Evolutionary conservation across 2,797 vertebrate genomes (phyloP), one percentile per base, ranked within the genome.

Genomic region (Chromobotia macracanthus): DNA sequence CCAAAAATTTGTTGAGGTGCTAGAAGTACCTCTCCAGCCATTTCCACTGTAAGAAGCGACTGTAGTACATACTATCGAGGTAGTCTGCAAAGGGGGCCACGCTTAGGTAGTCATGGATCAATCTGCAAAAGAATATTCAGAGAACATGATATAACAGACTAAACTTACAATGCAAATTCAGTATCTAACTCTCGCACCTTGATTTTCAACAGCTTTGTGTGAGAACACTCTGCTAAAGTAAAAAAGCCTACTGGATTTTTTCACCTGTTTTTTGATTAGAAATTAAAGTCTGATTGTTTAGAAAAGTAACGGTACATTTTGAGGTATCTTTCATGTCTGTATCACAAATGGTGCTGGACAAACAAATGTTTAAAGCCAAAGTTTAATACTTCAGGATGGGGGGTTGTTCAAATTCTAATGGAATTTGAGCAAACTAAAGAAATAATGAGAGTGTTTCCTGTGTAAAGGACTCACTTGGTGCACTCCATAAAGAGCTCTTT

Each of bases 21-120:
- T 66, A 1, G 16, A 31, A 0, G 87, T 92, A 98, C 97, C 96
- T 95, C 92, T 99, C 97, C 84, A 99, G 90, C 94, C 95, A 99
- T 85, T 99, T 99, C 97, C 97, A 99, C 87, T 99, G 97, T 55
- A 99, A 94, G 90, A 99, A 99, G 86, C 97, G 94, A 90, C 94
- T 98, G 94, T 95, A 99, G 93, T 94, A 96, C 93, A 97, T 92
- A 89, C 97, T 99, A 92, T 99, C 97, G 88, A 98, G 94, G 94
- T 97, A 98, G 94, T 99, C 97, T 0, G 96, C 94, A 83, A 99
- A 99, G 60, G 97, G 97, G 75, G 96, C 96, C 92, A 96, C 86
- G 0, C 96, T 96, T 89, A 99, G 93, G 92, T 95, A 99, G 89
- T 96, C 97, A 0, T 99, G 97, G 86, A 98, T 95, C 88, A 97